Percentiles rank a stretch among this genome's conserved stretches.
phyloP scores from a whole-genome alignment of 2,113 vertebrate genomes.

The Melanocharis versteri region DNA sequence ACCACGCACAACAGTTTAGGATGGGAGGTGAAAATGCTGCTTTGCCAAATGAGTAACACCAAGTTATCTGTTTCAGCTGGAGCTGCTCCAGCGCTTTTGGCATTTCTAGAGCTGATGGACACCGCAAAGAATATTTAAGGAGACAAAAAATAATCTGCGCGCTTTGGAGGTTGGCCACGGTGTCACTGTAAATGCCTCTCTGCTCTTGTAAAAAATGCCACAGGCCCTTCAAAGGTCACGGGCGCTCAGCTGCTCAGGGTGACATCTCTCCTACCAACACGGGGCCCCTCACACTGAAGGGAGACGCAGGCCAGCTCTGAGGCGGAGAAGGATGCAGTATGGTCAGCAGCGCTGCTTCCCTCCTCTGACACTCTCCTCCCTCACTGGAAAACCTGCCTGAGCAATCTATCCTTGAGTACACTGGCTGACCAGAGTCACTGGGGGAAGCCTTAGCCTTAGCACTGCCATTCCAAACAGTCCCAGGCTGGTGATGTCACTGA shows the following conservation, averaged over 20 bases:
- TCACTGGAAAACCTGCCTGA: not conserved
- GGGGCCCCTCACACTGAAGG: rapidly evolving
- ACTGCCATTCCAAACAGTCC: not conserved
- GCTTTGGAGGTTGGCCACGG: not conserved
- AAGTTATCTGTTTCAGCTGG: conserved; percentile 25
- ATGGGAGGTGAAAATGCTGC: not conserved
- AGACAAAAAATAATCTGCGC: not conserved
- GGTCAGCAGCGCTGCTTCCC: not conserved
- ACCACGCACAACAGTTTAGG: not conserved
- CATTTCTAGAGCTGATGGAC: not conserved
- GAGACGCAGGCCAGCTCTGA: not conserved
- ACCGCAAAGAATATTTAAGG: not conserved
- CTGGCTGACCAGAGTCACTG: rapidly evolving
- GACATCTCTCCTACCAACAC: not conserved
- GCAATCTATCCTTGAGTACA: not conserved
- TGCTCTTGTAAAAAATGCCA: not conserved
- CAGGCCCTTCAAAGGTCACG: not conserved
- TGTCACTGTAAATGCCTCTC: not conserved
- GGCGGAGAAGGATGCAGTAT: not conserved
- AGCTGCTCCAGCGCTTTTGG: conserved; percentile 6
- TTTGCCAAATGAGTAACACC: not conserved
- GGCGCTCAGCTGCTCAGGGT: rapidly evolving
- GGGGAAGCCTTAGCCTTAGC: not conserved
- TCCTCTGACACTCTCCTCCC: not conserved
- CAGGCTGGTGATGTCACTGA: not conserved